Conservation (phyloP, 2,113 vertebrate genomes). For the Aramus guarauna region DNA sequence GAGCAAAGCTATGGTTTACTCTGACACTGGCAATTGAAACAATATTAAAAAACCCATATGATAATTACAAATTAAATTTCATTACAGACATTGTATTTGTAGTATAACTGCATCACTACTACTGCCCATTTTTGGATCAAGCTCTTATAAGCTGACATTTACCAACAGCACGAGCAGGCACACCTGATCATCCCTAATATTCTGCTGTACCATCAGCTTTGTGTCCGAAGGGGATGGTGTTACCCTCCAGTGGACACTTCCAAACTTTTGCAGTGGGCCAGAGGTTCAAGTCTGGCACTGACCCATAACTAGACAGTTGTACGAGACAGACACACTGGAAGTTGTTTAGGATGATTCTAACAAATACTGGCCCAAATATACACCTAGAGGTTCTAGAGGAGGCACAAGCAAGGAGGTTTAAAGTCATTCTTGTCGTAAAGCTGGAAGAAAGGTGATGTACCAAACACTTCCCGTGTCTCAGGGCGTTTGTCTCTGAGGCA, state of each 20-base stretch:
- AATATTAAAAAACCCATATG: not conserved
- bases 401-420: not conserved
- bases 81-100: constrained; percentile 1
- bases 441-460: not conserved
- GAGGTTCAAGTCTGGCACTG: not conserved
- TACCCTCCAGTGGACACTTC: not conserved
- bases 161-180: not conserved
- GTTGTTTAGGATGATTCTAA: not conserved
- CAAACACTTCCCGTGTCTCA: not conserved
- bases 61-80: constrained; percentile 29
- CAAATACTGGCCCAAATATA: not conserved
- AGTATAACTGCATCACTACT: not conserved
- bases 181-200: fast-evolving
- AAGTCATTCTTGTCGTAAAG: not conserved
- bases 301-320: not conserved
- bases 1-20: constrained; percentile 30
- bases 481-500: not conserved
- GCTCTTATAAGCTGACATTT: not conserved
- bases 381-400: not conserved
- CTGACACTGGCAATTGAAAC: constrained; percentile 36
- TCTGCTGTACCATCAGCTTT: not conserved
- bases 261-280: not conserved
- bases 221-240: not conserved
- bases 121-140: not conserved
- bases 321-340: not conserved